These are phyloP conservation scores for Tonatia bakeri DNA, from an alignment of 2,113 vertebrate species.

Conservation along the genomic window DNA sequence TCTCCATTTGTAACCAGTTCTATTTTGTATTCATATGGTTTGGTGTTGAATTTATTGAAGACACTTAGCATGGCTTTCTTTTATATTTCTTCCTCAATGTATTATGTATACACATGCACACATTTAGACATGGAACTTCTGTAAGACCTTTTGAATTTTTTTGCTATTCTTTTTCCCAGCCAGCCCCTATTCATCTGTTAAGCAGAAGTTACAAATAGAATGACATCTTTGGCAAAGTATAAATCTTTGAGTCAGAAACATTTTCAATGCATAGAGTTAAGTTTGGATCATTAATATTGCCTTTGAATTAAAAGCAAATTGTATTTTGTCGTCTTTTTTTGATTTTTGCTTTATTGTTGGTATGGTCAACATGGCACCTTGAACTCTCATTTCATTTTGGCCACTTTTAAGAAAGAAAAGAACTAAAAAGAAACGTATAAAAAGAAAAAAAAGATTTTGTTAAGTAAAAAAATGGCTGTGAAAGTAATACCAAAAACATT, in stretches of 20 bases:
- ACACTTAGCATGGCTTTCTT: not conserved
- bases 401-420: not conserved
- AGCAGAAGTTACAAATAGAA: not conserved
- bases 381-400: not conserved
- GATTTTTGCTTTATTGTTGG: conserved; percentile 8
- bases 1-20: not conserved
- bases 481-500: not conserved
- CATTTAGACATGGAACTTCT: not conserved
- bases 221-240: conserved; percentile 12
- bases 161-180: not conserved
- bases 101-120: not conserved
- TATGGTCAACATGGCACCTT: not conserved
- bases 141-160: not conserved
- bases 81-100: not conserved
- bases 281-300: not conserved
- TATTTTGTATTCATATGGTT: not conserved
- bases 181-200: not conserved
- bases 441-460: not conserved
- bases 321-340: not conserved
- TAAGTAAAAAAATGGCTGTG: not conserved
- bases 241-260: not conserved
- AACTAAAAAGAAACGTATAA: not conserved
- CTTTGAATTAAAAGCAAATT: not conserved
- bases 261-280: not conserved
- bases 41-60: not conserved